Evolutionary conservation across 2,113 vertebrate genomes (phyloP).

Genomic region (Agapornis roseicollis): DNA sequence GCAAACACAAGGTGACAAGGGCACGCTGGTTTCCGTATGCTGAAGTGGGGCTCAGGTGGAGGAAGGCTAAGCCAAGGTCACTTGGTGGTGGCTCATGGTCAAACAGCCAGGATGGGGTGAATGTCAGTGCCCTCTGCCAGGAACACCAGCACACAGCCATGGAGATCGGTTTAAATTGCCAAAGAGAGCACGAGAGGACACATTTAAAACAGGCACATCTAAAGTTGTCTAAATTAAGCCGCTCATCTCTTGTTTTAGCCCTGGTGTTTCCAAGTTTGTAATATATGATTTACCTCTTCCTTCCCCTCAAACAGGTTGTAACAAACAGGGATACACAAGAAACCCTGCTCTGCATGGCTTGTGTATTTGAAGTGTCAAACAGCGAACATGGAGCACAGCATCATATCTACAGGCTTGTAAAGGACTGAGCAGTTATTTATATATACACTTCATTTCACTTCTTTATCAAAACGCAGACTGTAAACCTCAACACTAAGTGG

Average conservation of each 20-base stretch:
- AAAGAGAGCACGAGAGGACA: no score
- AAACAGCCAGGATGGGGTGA: background rate
- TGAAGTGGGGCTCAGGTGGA: background rate
- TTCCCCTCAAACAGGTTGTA: slow-evolving; percentile 84
- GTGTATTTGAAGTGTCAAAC: slow-evolving; percentile 99
- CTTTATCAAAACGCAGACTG: slow-evolving; percentile 83
- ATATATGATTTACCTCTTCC: background rate
- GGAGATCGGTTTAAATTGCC: background rate
- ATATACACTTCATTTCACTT: slow-evolving; percentile 75
- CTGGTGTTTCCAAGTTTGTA: background rate
- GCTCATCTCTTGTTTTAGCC: background rate
- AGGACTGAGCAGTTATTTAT: slow-evolving; percentile 91
- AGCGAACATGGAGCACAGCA: slow-evolving; percentile 98
- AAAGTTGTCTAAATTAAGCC: background rate
- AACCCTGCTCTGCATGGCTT: slow-evolving; percentile 98
- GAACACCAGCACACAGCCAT: no score
- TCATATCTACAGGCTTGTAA: slow-evolving; percentile 99
- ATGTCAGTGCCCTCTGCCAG: background rate
- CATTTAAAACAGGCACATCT: background rate
- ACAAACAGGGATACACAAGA: slow-evolving; percentile 99
- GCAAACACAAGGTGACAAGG: rapidly evolving
- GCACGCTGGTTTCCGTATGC: background rate
- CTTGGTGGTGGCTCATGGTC: rapidly evolving
- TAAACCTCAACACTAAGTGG: slow-evolving; percentile 90
- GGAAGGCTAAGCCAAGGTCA: background rate